Evolutionary conservation across 2,113 vertebrate species (phyloP), one percentile per base, ranked within the genome.

Genomic region (Gobio gobio): DNA sequence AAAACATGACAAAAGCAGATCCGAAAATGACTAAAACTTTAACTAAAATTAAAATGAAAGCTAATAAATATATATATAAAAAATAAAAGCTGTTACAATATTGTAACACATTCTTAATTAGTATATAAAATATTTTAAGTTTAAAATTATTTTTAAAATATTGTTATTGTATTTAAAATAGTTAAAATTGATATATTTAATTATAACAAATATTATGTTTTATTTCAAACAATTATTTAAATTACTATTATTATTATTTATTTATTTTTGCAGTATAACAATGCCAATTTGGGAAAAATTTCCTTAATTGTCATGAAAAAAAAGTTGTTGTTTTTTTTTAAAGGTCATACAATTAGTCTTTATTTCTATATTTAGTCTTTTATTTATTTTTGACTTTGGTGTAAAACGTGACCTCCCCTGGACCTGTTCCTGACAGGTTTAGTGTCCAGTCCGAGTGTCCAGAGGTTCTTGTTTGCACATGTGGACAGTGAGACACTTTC

Each of bases 381-480:
- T 40, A 6, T 40, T 40, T 40, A 40, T 40, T 4, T 66, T 33
- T 68, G 64, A 36, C 20, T 68, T 68, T 20, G 16, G 0, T 6
- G 14, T 20, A 0, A 33, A 66, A 10, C 47, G 24, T 51, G n/a
- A 51, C 22, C 73, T 29, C 29, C 29, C 29, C 29, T n/a, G n/a
- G 45, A 75, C 43, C n/a, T 47, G 45, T 24, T n/a, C 40, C 33
- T 45, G 36, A 20, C 68, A 45, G 8, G 20, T 43, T 73, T 43
- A 0, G 10, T 24, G 70, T 33, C 33, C 40, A 64, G 8, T 51
- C 49, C 13, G 26, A 9, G 24, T 22, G 40, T 81, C 43, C 40
- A 4, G 16, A 51, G 45, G 16, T 20, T 66, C 78, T 47, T 81
- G 78, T 66, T 81, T 68, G 61, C 78, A 81, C 78, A 66, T 81